These are phyloP conservation scores for Varanus salvator DNA, from an alignment of 2,113 vertebrate genomes.

Conservation along the genomic window DNA sequence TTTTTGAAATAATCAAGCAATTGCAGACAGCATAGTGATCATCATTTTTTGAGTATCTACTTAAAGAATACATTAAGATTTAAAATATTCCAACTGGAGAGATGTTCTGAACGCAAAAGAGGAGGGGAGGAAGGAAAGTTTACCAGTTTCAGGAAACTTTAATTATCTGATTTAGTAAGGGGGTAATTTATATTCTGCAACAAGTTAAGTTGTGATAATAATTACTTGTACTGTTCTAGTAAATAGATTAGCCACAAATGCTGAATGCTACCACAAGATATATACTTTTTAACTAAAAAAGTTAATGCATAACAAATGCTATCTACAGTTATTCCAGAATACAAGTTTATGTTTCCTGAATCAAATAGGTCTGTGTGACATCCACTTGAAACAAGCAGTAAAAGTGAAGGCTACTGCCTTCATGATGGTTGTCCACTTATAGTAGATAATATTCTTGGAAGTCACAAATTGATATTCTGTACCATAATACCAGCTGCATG, in stretches of 20 bases:
- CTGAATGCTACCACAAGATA: conserved; percentile 64
- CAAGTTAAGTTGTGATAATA: conserved; percentile 66
- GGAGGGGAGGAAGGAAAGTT: conserved; percentile 37
- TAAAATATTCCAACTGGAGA: conserved; percentile 65
- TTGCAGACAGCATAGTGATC: conserved; percentile 32
- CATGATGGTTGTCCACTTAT: conserved; percentile 57
- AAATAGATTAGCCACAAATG: conserved; percentile 62
- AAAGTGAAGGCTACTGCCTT: conserved; percentile 68
- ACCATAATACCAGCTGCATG: conserved; percentile 8
- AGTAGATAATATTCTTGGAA: conserved; percentile 64
- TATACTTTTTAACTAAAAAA: conserved; percentile 55
- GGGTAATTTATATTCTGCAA: conserved; percentile 71
- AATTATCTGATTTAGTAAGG: conserved; percentile 76
- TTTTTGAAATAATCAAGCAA: background rate
- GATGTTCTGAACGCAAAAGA: conserved; percentile 59
- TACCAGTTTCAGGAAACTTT: conserved; percentile 73
- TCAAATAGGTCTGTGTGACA: conserved; percentile 60
- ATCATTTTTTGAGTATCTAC: conserved; percentile 57
- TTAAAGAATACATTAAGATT: conserved; percentile 53
- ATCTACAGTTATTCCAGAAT: conserved; percentile 49
- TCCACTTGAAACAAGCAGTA: conserved; percentile 67
- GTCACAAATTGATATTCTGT: conserved; percentile 5
- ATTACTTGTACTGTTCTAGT: conserved; percentile 71
- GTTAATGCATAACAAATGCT: conserved; percentile 60
- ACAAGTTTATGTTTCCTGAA: conserved; percentile 63